phyloP scores from a whole-genome alignment of 2,113 vertebrate genomes.

The Tretioscincus oriximinensis region DNA sequence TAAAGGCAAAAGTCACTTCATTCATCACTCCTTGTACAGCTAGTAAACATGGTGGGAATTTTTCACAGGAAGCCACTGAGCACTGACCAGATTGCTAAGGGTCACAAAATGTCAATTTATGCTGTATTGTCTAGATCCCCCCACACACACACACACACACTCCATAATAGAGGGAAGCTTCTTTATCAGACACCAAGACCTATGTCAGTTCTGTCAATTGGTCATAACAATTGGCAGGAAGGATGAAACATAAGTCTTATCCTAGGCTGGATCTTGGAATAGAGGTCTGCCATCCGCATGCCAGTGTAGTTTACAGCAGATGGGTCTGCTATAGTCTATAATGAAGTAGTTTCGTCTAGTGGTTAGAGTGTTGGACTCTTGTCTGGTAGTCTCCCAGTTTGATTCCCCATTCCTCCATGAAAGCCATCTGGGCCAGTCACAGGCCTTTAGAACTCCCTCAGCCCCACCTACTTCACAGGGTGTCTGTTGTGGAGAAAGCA shows the following conservation, averaged over 20 bases:
- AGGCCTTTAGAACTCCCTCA: too few relatives aligned
- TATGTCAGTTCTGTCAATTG: too few relatives aligned
- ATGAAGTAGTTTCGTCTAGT: too few relatives aligned
- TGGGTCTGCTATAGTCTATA: not conserved
- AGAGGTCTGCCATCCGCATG: too few relatives aligned
- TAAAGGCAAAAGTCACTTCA: conserved; percentile 23
- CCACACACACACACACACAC: too few relatives aligned
- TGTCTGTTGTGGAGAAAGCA: too few relatives aligned
- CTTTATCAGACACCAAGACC: not conserved
- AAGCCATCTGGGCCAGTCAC: too few relatives aligned
- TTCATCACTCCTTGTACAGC: not conserved
- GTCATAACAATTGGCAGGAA: not conserved
- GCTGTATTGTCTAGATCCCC: not conserved
- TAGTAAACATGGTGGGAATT: conserved; percentile 5
- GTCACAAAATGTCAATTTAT: not conserved
- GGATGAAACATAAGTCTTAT: not conserved
- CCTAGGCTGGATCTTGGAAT: too few relatives aligned
- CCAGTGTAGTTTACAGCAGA: not conserved
- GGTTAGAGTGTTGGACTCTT: too few relatives aligned
- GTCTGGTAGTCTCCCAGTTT: too few relatives aligned
- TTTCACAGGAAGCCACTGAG: not conserved
- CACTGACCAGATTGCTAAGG: not conserved
- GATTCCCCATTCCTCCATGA: too few relatives aligned
- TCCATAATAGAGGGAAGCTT: not conserved
- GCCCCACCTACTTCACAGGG: too few relatives aligned